phyloP scores from a whole-genome alignment of 2,797 vertebrate species.

The Hydrocynus forskahlii region DNA sequence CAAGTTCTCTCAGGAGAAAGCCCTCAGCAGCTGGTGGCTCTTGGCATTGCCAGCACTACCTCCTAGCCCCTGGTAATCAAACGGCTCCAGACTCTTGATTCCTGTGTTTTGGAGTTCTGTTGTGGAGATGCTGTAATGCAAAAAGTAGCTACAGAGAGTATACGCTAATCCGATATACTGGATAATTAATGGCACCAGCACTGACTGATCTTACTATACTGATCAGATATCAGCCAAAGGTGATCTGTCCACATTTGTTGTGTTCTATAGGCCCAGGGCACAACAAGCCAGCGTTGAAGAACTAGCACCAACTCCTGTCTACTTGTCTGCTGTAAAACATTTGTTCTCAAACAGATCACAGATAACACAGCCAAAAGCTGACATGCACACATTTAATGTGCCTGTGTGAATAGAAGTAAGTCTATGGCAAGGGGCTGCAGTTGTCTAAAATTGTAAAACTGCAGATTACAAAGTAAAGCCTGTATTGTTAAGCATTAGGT shows the following conservation, averaged over 20 bases:
- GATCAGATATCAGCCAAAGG: neutral
- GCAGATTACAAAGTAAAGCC: too few species aligned
- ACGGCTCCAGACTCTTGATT: slow-evolving; percentile 8
- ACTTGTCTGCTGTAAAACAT: too few species aligned
- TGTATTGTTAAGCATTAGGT: too few species aligned
- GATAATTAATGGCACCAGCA: neutral
- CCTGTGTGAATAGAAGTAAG: too few species aligned
- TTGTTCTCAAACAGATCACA: too few species aligned
- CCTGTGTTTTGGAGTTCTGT: slow-evolving; percentile 28
- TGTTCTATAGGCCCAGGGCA: too few species aligned
- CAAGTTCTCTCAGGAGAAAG: neutral
- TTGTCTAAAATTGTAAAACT: too few species aligned
- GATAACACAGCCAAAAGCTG: too few species aligned
- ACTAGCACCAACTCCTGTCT: too few species aligned
- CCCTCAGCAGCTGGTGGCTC: slow-evolving; percentile 14
- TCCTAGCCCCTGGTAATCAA: neutral
- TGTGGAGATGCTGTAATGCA: slow-evolving; percentile 8
- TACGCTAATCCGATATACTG: neutral
- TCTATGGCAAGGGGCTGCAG: too few species aligned
- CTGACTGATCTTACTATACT: neutral
- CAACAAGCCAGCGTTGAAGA: too few species aligned
- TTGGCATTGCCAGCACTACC: neutral
- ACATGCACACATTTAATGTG: too few species aligned
- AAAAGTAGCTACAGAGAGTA: slow-evolving; percentile 14
- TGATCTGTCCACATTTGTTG: neutral